Evolutionary conservation across 2,888 invertebrate species (phyloP).

Genomic region (Slavum lentiscoides): DNA sequence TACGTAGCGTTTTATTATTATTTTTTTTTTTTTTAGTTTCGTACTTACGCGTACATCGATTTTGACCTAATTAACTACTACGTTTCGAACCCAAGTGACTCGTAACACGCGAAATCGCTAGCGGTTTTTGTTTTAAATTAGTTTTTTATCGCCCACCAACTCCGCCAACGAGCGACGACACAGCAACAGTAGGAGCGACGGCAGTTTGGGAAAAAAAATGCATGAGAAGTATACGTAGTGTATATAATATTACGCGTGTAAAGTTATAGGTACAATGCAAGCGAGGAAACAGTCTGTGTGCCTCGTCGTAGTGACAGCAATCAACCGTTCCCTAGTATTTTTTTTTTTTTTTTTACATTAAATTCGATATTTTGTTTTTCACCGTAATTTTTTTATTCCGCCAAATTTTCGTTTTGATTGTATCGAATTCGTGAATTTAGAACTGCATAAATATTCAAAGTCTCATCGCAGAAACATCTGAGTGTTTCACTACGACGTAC

Average conservation of each 20-base stretch:
- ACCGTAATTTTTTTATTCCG: no score
- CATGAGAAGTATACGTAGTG: no score
- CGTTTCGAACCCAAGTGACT: constrained; percentile 36
- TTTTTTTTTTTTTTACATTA: no score
- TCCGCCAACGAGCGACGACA: not conserved
- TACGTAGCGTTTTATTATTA: not conserved
- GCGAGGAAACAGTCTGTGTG: no score
- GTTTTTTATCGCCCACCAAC: constrained; percentile 38
- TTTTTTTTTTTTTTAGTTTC: not conserved
- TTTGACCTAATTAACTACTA: constrained; percentile 40
- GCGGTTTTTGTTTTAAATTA: constrained; percentile 47
- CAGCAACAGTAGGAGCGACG: not conserved
- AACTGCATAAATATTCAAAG: no score
- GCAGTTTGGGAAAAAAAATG: not conserved
- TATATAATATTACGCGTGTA: no score
- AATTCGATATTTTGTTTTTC: no score
- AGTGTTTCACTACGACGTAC: no score
- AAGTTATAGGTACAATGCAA: no score
- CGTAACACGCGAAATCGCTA: constrained; percentile 38
- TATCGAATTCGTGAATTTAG: no score
- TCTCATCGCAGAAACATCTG: no score
- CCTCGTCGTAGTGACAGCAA: not conserved
- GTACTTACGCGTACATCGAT: constrained; percentile 2
- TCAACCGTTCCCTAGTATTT: not conserved
- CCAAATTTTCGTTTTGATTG: no score